phyloP scores from a whole-genome alignment of 2,797 vertebrate genomes.

The Saguinus oedipus region DNA sequence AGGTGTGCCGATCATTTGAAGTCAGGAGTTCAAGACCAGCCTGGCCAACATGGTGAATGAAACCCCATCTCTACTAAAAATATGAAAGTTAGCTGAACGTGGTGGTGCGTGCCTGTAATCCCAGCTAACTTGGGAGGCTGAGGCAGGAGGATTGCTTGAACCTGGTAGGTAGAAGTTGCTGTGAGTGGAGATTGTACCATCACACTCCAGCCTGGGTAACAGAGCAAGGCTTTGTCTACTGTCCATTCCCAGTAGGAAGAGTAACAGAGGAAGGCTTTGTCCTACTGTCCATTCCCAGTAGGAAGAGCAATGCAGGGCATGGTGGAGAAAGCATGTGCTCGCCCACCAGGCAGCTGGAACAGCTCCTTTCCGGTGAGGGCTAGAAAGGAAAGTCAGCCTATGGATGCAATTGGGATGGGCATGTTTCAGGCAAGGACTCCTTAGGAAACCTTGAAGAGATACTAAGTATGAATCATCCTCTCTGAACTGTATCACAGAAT shows the following conservation, averaged over 20 bases:
- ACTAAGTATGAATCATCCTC: not conserved
- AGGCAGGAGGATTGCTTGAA: not conserved
- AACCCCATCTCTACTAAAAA: not conserved
- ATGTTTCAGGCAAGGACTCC: not conserved
- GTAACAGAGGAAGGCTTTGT: not conserved
- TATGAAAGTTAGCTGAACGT: not conserved
- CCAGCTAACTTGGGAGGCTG: not conserved
- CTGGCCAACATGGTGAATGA: not conserved
- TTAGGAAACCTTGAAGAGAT: not conserved
- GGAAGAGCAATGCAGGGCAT: not conserved
- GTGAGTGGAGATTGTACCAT: not conserved
- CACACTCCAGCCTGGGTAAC: not conserved
- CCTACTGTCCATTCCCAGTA: not conserved
- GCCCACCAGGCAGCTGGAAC: accelerated
- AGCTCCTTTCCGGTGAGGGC: not conserved
- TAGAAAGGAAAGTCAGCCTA: not conserved
- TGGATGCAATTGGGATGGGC: accelerated
- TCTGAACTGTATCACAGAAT: not conserved
- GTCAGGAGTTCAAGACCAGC: not conserved
- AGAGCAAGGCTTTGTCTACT: not conserved
- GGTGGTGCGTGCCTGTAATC: not conserved
- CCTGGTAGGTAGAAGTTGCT: not conserved
- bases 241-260: not conserved
- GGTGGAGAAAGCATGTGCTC: accelerated
- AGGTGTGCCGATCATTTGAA: not conserved